These are phyloP conservation scores for Bombus pascuorum DNA, from an alignment of 1,140 invertebrate species.

Conservation along the genomic window DNA sequence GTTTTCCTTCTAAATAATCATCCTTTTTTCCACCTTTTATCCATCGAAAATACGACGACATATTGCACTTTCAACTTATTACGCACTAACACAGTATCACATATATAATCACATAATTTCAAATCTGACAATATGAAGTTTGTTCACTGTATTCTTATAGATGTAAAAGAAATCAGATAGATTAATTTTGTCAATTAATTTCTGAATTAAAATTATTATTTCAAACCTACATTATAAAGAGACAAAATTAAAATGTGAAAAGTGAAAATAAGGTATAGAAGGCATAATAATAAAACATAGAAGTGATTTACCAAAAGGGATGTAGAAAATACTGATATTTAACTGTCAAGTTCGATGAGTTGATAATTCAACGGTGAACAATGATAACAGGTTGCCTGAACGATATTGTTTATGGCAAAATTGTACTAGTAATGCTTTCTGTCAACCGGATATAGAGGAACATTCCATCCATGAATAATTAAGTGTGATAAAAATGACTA, in stretches of 20 bases:
- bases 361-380: not conserved
- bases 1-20: conserved; percentile 84
- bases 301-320: not conserved
- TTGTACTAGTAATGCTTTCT: no score
- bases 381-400: not conserved
- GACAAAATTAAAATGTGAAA: not conserved
- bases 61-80: conserved; percentile 67
- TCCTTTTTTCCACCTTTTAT: conserved; percentile 87
- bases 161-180: not conserved
- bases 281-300: not conserved
- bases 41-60: conserved; percentile 89
- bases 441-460: not conserved
- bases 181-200: not conserved
- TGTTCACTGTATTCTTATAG: not conserved
- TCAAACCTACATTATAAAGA: not conserved
- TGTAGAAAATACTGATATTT: not conserved
- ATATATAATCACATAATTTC: conserved; percentile 30
- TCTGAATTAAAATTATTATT: not conserved
- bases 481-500: not conserved
- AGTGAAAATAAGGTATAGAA: not conserved
- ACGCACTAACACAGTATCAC: not conserved
- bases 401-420: not conserved
- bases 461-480: not conserved
- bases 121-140: not conserved
- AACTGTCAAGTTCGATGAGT: not conserved